These are phyloP conservation scores for Philopotamus ludificatus DNA, from an alignment of 1,140 invertebrate genomes.

Conservation along the genomic window DNA sequence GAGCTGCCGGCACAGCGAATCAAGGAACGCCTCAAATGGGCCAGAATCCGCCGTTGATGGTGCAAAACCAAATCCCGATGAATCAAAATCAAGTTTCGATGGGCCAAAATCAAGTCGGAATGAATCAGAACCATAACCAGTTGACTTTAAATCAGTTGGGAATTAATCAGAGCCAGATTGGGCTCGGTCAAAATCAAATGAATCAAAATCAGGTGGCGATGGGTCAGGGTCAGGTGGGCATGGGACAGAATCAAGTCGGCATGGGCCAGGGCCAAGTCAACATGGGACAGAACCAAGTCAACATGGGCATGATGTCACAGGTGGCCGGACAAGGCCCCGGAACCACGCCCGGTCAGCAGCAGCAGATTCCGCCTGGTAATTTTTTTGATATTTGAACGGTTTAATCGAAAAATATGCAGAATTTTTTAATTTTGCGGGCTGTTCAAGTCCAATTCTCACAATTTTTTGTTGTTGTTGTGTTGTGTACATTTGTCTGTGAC, in stretches of 20 bases:
- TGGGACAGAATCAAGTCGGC: conserved; percentile 18
- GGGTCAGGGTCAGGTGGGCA: conserved; percentile 18
- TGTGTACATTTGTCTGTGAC: too few relatives aligned
- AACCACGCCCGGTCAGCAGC: conserved; percentile 26
- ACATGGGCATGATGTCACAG: conserved; percentile 33
- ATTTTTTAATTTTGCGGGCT: too few relatives aligned
- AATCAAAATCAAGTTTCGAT: conserved; percentile 25
- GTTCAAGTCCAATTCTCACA: too few relatives aligned
- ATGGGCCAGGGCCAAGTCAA: conserved; percentile 17
- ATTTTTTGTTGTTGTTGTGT: too few relatives aligned
- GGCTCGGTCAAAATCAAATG: conserved; percentile 23
- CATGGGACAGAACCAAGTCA: conserved; percentile 15
- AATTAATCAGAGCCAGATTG: conserved; percentile 6
- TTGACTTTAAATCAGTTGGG: conserved; percentile 7
- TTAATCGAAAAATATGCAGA: too few relatives aligned
- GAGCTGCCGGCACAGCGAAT: conserved; percentile 20
- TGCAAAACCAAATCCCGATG: conserved; percentile 17
- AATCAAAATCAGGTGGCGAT: conserved; percentile 11
- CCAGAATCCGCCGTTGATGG: conserved; percentile 26
- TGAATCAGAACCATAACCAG: conserved; percentile 13
- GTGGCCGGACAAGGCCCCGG: conserved; percentile 24
- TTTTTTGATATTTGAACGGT: too few relatives aligned
- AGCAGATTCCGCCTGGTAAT: conserved; percentile 33
- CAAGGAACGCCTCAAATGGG: conserved; percentile 30
- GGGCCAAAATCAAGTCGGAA: conserved; percentile 15